phyloP scores from a whole-genome alignment of 2,113 vertebrate genomes.

The Cynocephalus volans region DNA sequence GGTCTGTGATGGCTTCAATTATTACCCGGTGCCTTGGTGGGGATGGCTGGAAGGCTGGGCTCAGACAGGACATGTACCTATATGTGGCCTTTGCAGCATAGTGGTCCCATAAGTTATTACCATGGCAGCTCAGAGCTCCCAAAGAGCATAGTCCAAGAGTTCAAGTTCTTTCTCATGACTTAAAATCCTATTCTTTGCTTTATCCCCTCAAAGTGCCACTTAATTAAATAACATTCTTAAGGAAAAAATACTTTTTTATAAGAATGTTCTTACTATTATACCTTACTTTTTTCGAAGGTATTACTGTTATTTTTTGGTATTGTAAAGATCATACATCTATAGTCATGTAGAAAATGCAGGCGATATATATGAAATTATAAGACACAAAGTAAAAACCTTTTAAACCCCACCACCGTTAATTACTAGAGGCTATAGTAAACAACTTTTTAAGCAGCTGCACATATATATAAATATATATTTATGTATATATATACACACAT shows the following conservation, averaged over 20 bases:
- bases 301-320: background rate
- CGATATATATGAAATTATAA: slow-evolving; percentile 15
- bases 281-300: background rate
- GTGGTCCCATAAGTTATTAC: background rate
- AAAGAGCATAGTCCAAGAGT: background rate
- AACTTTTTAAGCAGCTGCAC: background rate
- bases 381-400: slow-evolving; percentile 35
- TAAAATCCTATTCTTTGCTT: slow-evolving; percentile 46
- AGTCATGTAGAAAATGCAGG: background rate
- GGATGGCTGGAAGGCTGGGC: background rate
- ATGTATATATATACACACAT: background rate
- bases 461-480: background rate
- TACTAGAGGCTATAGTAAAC: background rate
- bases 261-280: background rate
- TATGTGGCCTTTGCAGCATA: background rate
- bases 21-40: background rate
- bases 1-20: background rate
- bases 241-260: background rate
- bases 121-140: background rate
- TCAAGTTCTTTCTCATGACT: background rate
- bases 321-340: slow-evolving; percentile 23
- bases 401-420: background rate
- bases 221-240: slow-evolving; percentile 25
- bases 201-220: background rate
- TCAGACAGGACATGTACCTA: background rate